These are phyloP conservation scores for Brassicogethes aeneus DNA, from an alignment of 2,888 invertebrate species.

Conservation along the genomic window DNA sequence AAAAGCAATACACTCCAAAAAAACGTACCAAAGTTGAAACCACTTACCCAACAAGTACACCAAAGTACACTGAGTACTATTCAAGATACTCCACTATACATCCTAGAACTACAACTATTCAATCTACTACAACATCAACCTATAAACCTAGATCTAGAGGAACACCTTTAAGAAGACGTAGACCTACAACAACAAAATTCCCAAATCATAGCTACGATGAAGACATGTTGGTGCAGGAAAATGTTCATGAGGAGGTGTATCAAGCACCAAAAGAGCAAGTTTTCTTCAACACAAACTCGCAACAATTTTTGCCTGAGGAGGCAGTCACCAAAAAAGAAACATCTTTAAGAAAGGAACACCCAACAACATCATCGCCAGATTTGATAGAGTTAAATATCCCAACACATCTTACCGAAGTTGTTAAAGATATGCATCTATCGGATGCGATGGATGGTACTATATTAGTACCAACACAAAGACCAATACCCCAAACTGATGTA, in stretches of 20 bases:
- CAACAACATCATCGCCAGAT: constrained; percentile 14
- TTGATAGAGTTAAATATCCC: constrained; percentile 21
- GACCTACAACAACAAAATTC: constrained; percentile 10
- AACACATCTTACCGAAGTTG: constrained; percentile 20
- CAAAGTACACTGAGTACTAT: neutral
- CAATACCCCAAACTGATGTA: constrained; percentile 1
- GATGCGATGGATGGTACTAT: constrained; percentile 27
- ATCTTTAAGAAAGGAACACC: too few species aligned
- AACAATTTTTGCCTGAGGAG: neutral
- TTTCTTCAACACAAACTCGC: neutral
- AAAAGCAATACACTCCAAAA: constrained; percentile 1
- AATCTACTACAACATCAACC: neutral
- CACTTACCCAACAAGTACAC: neutral
- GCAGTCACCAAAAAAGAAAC: neutral
- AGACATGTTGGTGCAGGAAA: neutral
- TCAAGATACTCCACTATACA: neutral
- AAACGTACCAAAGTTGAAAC: constrained; percentile 6
- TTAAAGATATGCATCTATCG: constrained; percentile 4
- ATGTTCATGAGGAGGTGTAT: neutral
- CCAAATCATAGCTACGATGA: constrained; percentile 30
- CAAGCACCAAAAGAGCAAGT: neutral
- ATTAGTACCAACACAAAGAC: constrained; percentile 13
- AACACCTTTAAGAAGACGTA: constrained; percentile 16
- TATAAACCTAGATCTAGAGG: neutral
- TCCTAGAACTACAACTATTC: neutral